Conservation (phyloP, 2,888 invertebrate genomes). For the Trissolcus japonicus region DNA sequence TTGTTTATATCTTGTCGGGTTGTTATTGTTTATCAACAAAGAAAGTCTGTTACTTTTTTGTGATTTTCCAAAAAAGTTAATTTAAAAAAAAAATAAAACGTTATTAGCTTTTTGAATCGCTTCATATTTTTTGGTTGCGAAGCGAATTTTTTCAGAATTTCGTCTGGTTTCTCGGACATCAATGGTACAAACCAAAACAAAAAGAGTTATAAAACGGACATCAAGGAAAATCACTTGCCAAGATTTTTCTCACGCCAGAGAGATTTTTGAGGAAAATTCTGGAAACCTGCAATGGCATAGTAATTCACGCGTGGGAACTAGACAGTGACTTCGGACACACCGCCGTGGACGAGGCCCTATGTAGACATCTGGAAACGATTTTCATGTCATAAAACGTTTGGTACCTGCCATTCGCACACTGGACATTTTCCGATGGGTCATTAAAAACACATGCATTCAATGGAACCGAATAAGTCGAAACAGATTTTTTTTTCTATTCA, state of each 20-base stretch:
- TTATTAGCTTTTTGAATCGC: too few species aligned
- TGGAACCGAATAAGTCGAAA: constrained; percentile 34
- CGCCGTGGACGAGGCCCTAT: constrained; percentile 61
- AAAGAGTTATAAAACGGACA: not conserved
- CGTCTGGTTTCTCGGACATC: not conserved
- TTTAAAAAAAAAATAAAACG: too few species aligned
- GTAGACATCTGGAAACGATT: constrained; percentile 71
- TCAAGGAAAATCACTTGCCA: constrained; percentile 3
- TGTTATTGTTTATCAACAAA: not conserved
- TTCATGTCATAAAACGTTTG: constrained; percentile 66
- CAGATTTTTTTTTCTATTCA: constrained; percentile 19
- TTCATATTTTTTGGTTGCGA: too few species aligned
- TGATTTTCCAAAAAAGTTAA: too few species aligned
- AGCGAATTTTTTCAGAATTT: not conserved
- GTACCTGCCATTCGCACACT: constrained; percentile 60
- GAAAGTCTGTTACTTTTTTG: too few species aligned
- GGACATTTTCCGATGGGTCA: constrained; percentile 49
- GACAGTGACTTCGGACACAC: constrained; percentile 57
- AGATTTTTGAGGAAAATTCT: constrained; percentile 45
- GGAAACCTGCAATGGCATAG: constrained; percentile 61
- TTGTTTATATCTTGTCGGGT: not conserved
- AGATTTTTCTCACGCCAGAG: constrained; percentile 24
- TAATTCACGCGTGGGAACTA: constrained; percentile 68
- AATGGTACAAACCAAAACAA: not conserved
- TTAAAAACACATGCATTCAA: constrained; percentile 51